Percentiles rank a stretch among this genome's conserved stretches.
Evolutionary conservation across 1,140 invertebrate species (phyloP).

Genomic region (Pseudomyrmex gracilis): DNA sequence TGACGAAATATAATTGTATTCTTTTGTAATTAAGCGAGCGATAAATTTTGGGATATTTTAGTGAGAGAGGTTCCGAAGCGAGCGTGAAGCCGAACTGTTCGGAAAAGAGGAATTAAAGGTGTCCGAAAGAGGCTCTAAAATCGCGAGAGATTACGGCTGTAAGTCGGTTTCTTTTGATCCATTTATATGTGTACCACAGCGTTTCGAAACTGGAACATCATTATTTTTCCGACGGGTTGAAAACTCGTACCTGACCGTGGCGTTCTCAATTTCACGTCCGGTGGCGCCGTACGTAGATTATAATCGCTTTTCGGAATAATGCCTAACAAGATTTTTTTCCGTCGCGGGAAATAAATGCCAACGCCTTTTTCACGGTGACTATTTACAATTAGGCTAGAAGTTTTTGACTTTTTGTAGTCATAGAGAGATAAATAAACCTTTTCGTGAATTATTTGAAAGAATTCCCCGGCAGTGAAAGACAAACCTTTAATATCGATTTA

Average conservation of each 20-base stretch:
- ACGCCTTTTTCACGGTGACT: slow-evolving; percentile 47
- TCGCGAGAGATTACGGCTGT: slow-evolving; percentile 69
- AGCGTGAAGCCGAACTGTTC: slow-evolving; percentile 47
- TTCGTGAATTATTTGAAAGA: slow-evolving; percentile 20
- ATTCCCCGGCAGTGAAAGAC: neutral
- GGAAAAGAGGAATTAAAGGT: slow-evolving; percentile 71
- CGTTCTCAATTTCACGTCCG: slow-evolving; percentile 71
- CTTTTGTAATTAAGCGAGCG: slow-evolving; percentile 45
- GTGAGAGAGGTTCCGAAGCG: slow-evolving; percentile 33
- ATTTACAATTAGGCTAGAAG: slow-evolving; percentile 33
- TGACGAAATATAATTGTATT: slow-evolving; percentile 61
- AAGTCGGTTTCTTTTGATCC: slow-evolving; percentile 72
- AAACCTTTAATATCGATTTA: too few relatives aligned
- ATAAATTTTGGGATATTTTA: slow-evolving; percentile 17
- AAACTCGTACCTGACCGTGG: slow-evolving; percentile 48
- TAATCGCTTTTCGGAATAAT: slow-evolving; percentile 65
- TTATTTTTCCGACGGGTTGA: slow-evolving; percentile 70
- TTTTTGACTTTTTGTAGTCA: neutral
- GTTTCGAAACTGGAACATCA: slow-evolving; percentile 71
- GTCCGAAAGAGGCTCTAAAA: slow-evolving; percentile 66
- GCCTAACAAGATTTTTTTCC: slow-evolving; percentile 30
- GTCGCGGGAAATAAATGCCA: neutral
- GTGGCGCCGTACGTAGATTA: slow-evolving; percentile 56
- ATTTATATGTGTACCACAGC: slow-evolving; percentile 39
- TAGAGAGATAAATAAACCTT: neutral